A percentile compares a stretch with the other conserved stretches of the same genome.
These are phyloP conservation scores for Bruchidius siliquastri DNA, from an alignment of 2,888 invertebrate genomes.

Conservation along the genomic window DNA sequence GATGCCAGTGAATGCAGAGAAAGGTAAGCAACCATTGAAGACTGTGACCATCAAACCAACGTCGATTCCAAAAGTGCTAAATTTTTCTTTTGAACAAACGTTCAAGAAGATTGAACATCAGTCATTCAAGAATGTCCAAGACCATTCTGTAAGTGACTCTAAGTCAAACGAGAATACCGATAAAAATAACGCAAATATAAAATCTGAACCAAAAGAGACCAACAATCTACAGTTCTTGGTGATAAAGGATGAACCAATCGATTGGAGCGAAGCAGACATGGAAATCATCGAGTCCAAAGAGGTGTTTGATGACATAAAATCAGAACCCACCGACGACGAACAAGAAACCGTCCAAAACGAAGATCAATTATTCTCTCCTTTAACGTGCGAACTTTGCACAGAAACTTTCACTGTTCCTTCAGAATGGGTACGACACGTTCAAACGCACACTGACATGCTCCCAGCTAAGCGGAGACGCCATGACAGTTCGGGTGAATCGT, in stretches of 20 bases:
- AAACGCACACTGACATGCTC: constrained; percentile 66
- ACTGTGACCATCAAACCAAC: background rate
- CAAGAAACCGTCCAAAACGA: constrained; percentile 60
- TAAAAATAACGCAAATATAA: constrained; percentile 3
- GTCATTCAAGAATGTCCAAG: background rate
- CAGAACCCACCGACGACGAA: constrained; percentile 5
- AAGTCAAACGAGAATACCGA: background rate
- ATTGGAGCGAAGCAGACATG: constrained; percentile 65
- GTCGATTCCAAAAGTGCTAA: constrained; percentile 19
- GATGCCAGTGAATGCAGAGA: background rate
- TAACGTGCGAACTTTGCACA: constrained; percentile 79
- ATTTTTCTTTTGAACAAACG: constrained; percentile 25
- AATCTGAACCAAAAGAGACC: constrained; percentile 17
- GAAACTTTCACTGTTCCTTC: constrained; percentile 78
- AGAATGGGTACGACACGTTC: constrained; percentile 79
- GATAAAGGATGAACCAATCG: constrained; percentile 61
- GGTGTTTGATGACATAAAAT: constrained; percentile 63
- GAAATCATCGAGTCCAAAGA: constrained; percentile 56
- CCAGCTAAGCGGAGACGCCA: constrained; percentile 57
- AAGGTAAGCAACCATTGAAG: background rate
- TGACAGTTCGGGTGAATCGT: constrained; percentile 52
- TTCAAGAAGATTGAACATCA: constrained; percentile 15
- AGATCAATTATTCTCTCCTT: constrained; percentile 66
- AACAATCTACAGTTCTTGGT: constrained; percentile 39
- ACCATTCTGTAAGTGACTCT: background rate